Percentiles rank a stretch among this genome's conserved stretches.
These are phyloP conservation scores for Leucoraja ocellata DNA, from an alignment of 2,797 vertebrate genomes.

Conservation along the genomic window DNA sequence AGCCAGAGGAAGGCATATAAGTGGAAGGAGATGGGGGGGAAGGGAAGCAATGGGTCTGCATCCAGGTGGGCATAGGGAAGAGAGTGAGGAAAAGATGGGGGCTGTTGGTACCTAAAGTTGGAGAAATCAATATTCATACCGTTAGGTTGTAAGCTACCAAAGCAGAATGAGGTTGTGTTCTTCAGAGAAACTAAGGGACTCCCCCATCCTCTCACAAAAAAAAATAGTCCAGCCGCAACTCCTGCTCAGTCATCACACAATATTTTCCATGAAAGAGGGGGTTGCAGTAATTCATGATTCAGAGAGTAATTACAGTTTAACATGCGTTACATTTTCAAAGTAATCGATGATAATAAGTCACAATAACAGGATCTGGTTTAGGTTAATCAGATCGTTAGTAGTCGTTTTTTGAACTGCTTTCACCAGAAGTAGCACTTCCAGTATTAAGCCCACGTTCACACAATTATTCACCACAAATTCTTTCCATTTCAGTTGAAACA, in stretches of 20 bases:
- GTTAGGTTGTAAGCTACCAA: too few relatives aligned
- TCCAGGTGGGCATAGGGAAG: too few relatives aligned
- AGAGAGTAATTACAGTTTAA: background rate
- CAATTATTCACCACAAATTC: constrained; percentile 26
- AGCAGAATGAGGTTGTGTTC: too few relatives aligned
- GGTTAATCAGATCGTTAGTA: background rate
- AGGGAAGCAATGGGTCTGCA: too few relatives aligned
- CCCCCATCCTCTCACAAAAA: background rate
- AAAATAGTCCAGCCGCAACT: background rate
- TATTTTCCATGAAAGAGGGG: constrained; percentile 27
- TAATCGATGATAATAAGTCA: constrained; percentile 1
- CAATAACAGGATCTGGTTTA: constrained; percentile 35
- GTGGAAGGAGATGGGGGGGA: too few relatives aligned
- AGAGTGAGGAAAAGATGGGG: too few relatives aligned
- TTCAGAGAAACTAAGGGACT: background rate
- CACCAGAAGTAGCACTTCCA: constrained; percentile 27
- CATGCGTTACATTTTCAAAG: constrained; percentile 10
- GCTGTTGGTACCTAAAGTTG: too few relatives aligned
- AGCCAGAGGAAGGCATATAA: too few relatives aligned
- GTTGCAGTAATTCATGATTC: constrained; percentile 25
- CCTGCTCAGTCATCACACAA: background rate
- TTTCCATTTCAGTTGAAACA: constrained; percentile 31
- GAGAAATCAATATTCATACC: too few relatives aligned
- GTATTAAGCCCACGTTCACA: constrained; percentile 28
- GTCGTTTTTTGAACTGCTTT: background rate